Evolutionary conservation across 2,888 invertebrate species (phyloP).

Genomic region (Aphodius sticticus): DNA sequence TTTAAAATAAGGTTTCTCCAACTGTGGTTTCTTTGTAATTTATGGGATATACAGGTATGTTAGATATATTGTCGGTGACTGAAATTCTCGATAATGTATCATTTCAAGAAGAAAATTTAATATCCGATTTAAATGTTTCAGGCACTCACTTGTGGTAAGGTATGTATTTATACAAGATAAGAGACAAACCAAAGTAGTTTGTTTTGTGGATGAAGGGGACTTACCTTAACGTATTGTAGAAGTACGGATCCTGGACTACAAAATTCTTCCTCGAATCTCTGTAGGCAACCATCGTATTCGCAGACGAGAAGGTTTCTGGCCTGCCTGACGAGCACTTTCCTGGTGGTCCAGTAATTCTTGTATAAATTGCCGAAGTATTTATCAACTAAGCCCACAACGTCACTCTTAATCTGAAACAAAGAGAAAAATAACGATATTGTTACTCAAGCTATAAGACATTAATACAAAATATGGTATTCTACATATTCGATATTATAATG

Average conservation of each 20-base stretch:
- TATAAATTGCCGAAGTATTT: constrained; percentile 70
- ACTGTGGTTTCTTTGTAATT: no score
- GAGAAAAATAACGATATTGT: constrained; percentile 26
- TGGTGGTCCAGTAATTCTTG: constrained; percentile 66
- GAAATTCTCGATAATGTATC: no score
- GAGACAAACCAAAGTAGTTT: neutral
- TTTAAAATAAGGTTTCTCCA: no score
- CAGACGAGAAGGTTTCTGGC: constrained; percentile 74
- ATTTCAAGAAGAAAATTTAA: no score
- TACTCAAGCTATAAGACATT: neutral
- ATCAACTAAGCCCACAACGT: constrained; percentile 65
- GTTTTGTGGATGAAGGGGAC: constrained; percentile 27
- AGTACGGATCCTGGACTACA: constrained; percentile 68
- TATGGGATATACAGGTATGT: no score
- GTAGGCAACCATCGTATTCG: constrained; percentile 70
- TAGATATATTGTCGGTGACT: no score
- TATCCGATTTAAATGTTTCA: no score
- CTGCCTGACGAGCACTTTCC: constrained; percentile 70
- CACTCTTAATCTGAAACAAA: constrained; percentile 57
- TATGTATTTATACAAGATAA: neutral
- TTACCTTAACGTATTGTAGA: constrained; percentile 64
- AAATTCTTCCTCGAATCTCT: constrained; percentile 69
- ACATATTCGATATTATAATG: no score
- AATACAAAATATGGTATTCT: no score
- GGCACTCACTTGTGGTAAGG: no score